These are phyloP conservation scores for Ips typographus DNA, from an alignment of 1,140 invertebrate genomes.

Conservation along the genomic window DNA sequence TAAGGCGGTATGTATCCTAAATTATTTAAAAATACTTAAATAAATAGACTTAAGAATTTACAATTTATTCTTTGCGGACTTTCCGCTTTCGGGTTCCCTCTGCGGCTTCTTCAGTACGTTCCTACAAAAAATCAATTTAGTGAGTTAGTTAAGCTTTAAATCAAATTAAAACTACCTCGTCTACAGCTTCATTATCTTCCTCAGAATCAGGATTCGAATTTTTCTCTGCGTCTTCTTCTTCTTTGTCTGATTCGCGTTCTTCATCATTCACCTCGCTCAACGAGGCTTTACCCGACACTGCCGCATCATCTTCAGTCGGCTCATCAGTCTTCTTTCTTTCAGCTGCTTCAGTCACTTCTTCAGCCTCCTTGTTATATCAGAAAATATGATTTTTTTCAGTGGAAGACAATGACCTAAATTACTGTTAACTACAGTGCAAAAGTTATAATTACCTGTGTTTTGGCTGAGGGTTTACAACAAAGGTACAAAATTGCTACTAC, in stretches of 20 bases:
- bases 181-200: constrained; percentile 52
- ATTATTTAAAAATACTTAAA: constrained; percentile 20
- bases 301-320: constrained; percentile 55
- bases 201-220: constrained; percentile 46
- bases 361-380: constrained; percentile 42
- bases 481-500: constrained; percentile 75
- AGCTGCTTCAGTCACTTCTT: constrained; percentile 48
- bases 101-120: constrained; percentile 38
- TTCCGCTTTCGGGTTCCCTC: constrained; percentile 58
- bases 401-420: background rate
- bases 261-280: constrained; percentile 53
- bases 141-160: constrained; percentile 3
- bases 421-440: too few species aligned
- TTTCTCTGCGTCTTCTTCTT: constrained; percentile 53
- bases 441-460: constrained; percentile 46
- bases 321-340: constrained; percentile 66
- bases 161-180: background rate
- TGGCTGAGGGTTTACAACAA: constrained; percentile 69
- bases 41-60: constrained; percentile 18
- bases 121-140: constrained; percentile 7
- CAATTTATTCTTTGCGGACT: constrained; percentile 56
- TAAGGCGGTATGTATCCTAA: constrained; percentile 11
- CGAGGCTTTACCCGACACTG: constrained; percentile 52
- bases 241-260: constrained; percentile 55
- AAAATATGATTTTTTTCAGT: constrained; percentile 18